Conservation (phyloP, 2,888 invertebrate genomes). For the Apodemia mormo region DNA sequence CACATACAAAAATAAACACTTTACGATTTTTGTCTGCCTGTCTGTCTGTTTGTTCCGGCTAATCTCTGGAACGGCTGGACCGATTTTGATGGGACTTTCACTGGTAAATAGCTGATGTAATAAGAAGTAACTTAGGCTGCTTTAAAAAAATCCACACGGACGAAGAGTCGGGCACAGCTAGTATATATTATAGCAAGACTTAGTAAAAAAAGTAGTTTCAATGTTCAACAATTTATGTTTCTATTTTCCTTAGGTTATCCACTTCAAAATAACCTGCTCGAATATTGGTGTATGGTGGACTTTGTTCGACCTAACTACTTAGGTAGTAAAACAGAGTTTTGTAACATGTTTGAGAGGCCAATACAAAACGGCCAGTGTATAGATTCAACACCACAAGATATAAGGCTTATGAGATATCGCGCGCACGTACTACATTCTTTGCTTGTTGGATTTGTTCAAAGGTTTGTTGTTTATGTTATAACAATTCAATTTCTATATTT, state of each 20-base stretch:
- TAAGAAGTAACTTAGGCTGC: no score
- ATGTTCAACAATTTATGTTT: not conserved
- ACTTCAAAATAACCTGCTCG: constrained; percentile 97
- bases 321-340: constrained; percentile 97
- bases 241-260: constrained; percentile 87
- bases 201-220: no score
- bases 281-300: constrained; percentile 99
- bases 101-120: no score
- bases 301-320: constrained; percentile 98
- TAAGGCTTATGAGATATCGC: constrained; percentile 95
- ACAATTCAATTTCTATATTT: no score
- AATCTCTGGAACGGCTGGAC: no score
- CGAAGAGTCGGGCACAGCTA: no score
- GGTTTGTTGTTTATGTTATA: constrained; percentile 63
- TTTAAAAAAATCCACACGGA: no score
- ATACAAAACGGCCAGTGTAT: constrained; percentile 99
- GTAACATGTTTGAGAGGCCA: constrained; percentile 99
- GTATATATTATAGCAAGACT: no score
- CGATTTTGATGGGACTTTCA: no score
- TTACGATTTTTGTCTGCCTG: no score
- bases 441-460: constrained; percentile 97
- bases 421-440: constrained; percentile 98
- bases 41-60: no score
- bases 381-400: constrained; percentile 97
- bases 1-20: no score